These are phyloP conservation scores for Drosophila biarmipes DNA, from an alignment of 1,140 invertebrate genomes.

Conservation along the genomic window DNA sequence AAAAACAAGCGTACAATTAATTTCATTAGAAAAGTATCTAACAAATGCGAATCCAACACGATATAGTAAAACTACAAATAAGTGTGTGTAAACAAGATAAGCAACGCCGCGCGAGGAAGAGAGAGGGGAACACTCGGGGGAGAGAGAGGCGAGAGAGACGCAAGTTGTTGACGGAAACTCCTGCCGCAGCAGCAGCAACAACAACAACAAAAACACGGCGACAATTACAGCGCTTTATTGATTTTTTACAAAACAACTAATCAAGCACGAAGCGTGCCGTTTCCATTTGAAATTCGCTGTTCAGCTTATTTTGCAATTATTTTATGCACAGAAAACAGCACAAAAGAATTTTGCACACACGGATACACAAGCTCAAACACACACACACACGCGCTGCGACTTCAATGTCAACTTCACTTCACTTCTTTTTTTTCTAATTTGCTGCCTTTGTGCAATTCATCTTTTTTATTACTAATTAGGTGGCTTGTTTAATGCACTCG, in stretches of 20 bases:
- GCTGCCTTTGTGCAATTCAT: background rate
- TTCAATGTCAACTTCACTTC: slow-evolving; percentile 76
- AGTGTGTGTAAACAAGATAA: slow-evolving; percentile 50
- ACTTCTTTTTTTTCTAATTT: slow-evolving; percentile 4
- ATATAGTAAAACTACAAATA: slow-evolving; percentile 46
- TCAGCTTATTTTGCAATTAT: slow-evolving; percentile 55
- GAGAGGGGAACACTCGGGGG: slow-evolving; percentile 9
- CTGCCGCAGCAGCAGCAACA: slow-evolving; percentile 30
- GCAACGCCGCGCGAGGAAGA: slow-evolving; percentile 27
- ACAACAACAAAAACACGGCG: slow-evolving; percentile 37
- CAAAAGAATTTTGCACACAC: slow-evolving; percentile 73
- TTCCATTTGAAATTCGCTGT: slow-evolving; percentile 22
- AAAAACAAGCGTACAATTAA: slow-evolving; percentile 36
- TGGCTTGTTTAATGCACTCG: background rate
- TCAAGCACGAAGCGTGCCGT: slow-evolving; percentile 22
- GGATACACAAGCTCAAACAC: slow-evolving; percentile 10
- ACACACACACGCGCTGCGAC: slow-evolving; percentile 28
- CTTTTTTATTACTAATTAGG: background rate
- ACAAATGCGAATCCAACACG: slow-evolving; percentile 43
- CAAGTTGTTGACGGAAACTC: slow-evolving; percentile 71
- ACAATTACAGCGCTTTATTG: slow-evolving; percentile 69
- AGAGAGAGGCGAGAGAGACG: slow-evolving; percentile 3
- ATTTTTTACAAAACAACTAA: slow-evolving; percentile 61
- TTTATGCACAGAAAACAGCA: slow-evolving; percentile 42
- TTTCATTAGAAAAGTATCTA: slow-evolving; percentile 46